Evolutionary conservation across 2,113 vertebrate genomes (phyloP), one percentile per base, ranked within the genome.

Genomic region (Corydoras sp.): DNA sequence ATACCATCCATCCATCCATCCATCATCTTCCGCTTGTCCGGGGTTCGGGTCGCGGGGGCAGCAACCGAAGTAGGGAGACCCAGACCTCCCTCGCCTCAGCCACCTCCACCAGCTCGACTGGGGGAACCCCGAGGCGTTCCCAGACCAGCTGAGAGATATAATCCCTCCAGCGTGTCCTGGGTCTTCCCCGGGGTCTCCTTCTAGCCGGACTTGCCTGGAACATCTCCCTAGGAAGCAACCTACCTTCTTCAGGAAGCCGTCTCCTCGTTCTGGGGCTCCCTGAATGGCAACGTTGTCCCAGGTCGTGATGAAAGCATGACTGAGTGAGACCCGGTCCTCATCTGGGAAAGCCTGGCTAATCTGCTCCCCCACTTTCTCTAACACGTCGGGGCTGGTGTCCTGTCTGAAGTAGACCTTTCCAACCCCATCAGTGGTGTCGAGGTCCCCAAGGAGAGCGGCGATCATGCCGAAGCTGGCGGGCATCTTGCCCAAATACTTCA

Each of bases 401-500:
- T 93, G 84, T 15, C 94, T 89, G 77, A 89, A 96, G 76, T 87
- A 91, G 11, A 98, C 88, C 35, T 82, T 86, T 15, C 95, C 95
- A 3, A 2, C 75, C 30, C 90, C 87, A 5, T 85, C 90, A 0
- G 87, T 88, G 13, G 88, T 93, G 82, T 98, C 93, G 85, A 98
- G 79, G 80, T 98, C 90, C 0, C 94, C 93, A 80, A 95, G 86
- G 78, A 96, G 91, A 3, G 90, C 91, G 2, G 93, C 93, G 0
- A 95, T 83, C 55, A 87, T 86, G 2, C 90, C 88, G 10, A 97
- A 97, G 51, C 61, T 74, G 4, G 90, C 76, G 0, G 94, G 95
- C 78, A 90, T 93, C 58, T 87, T 85, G 14, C 92, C 91, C 4
- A 95, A 86, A 60, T 93, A 92, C 15, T 86, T 70, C 4, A 83